Base-by-base conservation (phyloP, 2,797 vertebrate species). In the Dicrostonyx torquatus region DNA sequence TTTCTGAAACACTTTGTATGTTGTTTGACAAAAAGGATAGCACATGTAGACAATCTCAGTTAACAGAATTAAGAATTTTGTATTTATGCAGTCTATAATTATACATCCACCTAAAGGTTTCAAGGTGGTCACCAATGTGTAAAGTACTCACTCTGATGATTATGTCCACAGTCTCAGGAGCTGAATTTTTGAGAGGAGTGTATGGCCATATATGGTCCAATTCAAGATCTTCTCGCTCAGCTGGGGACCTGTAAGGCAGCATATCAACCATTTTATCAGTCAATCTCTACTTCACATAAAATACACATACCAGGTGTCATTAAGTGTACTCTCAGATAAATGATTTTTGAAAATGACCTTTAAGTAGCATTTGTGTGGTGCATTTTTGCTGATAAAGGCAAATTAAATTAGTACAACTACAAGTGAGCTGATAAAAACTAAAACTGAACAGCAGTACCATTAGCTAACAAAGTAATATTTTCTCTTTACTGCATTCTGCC, bases 381-480 rank as follows among this genome's bases (percentile, higher is more conserved):
- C 96, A 96, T 98, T 98, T 98, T 98, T 98, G 98, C 98, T 98
- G 98, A 98, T 98, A 98, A 98, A 98, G 98, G 97, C 98, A 98
- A 98, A 98, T 98, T 98, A 98, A 98, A 98, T 98, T 98, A 98
- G 97, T 95, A 97, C 97, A 98, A 97, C 98, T 98, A 98, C 97
- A 98, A 98, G 98, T 97, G 97, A 72, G 87, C 97, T 98, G 98
- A 98, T 98, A 98, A 98, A 98, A 98, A 98, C 98, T 96, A 95
- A 98, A 98, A 98, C 98, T 0, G 64, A 98, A 98, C 97, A 98
- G 98, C 98, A 98, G 97, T 98, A 98, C 98, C 98, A 98, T 98
- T 98, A 98, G 98, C 98, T 98, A 98, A 98, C 98, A 98, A 98
- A 98, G 98, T 98, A 98, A 98, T 98, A 98, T 99, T 98, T 98